Evolutionary conservation across 2,113 vertebrate genomes (phyloP), one percentile per base, ranked within the genome.

Genomic region (Hydrolagus affinis): DNA sequence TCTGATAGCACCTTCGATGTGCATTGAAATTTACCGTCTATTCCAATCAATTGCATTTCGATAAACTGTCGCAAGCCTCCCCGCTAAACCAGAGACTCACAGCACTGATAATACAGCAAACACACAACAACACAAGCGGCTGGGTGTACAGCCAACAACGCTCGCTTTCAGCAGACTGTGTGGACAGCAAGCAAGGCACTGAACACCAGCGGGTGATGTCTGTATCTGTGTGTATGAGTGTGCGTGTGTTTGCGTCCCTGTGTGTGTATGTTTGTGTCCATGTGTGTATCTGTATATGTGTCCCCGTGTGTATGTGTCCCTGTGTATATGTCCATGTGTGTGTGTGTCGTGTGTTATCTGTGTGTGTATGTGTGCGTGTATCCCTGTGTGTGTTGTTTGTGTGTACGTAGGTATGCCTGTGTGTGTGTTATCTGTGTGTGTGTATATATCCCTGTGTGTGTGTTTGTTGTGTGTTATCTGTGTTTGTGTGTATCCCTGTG

Each of bases 211-310:
- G 69, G n/a, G 30, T 69, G 56, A n/a, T n/a, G 86, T 23, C 72
- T 71, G 85, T 23, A 85, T 85, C 59, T 86, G 74, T 80, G 70
- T 62, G 12, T 70, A 25, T 44, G 59, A 44, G 10, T 57, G 12
- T 23, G 87, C 85, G 75, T 85, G 62, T 70, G 15, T 69, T 11
- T 23, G 59, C 70, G 77, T 56, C 28, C 10, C 69, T 66, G 30
- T 72, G 62, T n/a, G 44, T 85, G 85, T 69, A 71, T 59, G 44
- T 86, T 75, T 85, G 86, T 73, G 83, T 86, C 66, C 44, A 8
- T 70, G 86, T 90, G 87, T 86, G 88, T 86, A 77, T 87, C 86
- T 87, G 44, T 44, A 6, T 44, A 6, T 44, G 44, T 6, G 44
- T 3, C 44, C 6, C 2, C 6, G 44, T 44, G 87, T 86, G 68